Percentiles rank a stretch among this genome's conserved stretches.
These are phyloP conservation scores for Pygathrix nemaeus DNA, from an alignment of 2,113 vertebrate genomes.

Conservation along the genomic window DNA sequence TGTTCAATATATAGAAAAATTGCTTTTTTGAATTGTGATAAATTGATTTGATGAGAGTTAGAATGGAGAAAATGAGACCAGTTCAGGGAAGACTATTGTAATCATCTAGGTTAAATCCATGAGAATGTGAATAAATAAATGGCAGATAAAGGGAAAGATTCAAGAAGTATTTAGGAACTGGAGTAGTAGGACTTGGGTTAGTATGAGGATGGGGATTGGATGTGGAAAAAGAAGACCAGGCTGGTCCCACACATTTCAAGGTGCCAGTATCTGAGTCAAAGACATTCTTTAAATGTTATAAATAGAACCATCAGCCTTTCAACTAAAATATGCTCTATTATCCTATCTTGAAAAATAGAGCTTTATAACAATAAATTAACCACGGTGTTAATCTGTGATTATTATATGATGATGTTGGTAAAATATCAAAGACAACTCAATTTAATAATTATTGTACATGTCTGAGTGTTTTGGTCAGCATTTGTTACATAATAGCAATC, in stretches of 20 bases:
- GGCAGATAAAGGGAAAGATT: background rate
- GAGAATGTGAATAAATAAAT: background rate
- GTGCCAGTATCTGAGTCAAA: background rate
- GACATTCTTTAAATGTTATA: background rate
- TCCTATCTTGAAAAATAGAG: background rate
- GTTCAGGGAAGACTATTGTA: background rate
- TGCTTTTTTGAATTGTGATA: background rate
- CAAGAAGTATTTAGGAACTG: background rate
- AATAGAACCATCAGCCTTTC: background rate
- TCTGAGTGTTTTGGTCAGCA: background rate
- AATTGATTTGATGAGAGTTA: background rate
- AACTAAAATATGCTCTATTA: background rate
- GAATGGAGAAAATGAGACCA: background rate
- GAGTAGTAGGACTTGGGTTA: background rate
- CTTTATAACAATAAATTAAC: background rate
- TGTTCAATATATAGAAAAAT: background rate
- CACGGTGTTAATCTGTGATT: background rate
- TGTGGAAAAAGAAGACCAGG: background rate
- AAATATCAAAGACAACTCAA: background rate
- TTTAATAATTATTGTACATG: background rate
- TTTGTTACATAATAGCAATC: background rate
- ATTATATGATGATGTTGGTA: background rate
- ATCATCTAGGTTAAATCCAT: background rate
- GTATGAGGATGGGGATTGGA: background rate
- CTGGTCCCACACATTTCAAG: background rate